These are phyloP conservation scores for Ophonus ardosiacus DNA, from an alignment of 2,888 invertebrate species.

Conservation along the genomic window DNA sequence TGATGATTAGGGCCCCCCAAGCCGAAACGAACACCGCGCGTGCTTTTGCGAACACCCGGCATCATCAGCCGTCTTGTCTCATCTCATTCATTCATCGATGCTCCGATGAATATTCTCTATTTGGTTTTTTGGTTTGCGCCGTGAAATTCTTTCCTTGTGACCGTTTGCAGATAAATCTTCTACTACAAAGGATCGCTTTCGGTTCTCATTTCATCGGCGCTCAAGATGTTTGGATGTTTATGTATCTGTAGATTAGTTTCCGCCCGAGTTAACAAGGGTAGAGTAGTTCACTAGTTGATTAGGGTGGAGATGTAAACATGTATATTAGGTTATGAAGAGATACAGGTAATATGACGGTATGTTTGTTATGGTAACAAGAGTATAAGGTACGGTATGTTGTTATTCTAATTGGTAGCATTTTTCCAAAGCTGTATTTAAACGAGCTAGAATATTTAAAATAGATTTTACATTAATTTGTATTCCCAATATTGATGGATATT, in stretches of 20 bases:
- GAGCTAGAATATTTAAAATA: too few relatives aligned
- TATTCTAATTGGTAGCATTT: too few relatives aligned
- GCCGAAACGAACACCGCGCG: slow-evolving; percentile 33
- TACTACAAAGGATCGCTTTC: neutral
- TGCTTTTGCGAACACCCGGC: slow-evolving; percentile 37
- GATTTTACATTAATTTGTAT: too few relatives aligned
- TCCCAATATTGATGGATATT: too few relatives aligned
- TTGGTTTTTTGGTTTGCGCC: slow-evolving; percentile 54
- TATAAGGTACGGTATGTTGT: too few relatives aligned
- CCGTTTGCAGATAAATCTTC: slow-evolving; percentile 54
- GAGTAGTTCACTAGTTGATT: neutral
- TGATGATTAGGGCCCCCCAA: slow-evolving; percentile 49
- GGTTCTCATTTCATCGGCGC: too few relatives aligned
- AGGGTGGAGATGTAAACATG: slow-evolving; percentile 1
- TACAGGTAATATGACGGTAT: too few relatives aligned
- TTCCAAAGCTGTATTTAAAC: too few relatives aligned
- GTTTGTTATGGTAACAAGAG: too few relatives aligned
- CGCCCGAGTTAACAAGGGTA: neutral
- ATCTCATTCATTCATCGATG: neutral
- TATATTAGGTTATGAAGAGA: neutral
- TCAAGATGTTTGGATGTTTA: slow-evolving; percentile 11
- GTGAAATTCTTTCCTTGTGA: slow-evolving; percentile 45
- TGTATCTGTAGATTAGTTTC: slow-evolving; percentile 13
- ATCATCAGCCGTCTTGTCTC: neutral
- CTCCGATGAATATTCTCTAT: neutral